Evolutionary conservation across 2,113 vertebrate species (phyloP), one percentile per base, ranked within the genome.

Genomic region (Bubalus kerabau): DNA sequence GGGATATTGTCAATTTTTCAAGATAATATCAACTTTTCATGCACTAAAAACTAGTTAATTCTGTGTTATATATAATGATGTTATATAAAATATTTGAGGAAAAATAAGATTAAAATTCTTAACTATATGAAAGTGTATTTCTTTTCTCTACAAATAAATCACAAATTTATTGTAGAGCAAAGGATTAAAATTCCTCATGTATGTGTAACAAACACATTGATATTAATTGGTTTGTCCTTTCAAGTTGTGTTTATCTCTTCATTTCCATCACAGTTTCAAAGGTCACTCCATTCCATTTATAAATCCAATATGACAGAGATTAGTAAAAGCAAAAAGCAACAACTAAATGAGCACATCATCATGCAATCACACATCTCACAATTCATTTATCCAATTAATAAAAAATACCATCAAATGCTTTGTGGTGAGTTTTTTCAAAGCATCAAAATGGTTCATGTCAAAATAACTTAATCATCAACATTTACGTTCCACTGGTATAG

Each of bases 211-310:
- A 99, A 99, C 99, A 99, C 99, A 99, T 99, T 99, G 99, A 99
- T 99, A 99, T 99, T 99, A 99, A 99, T 99, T 99, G 99, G 99
- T 99, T 99, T 99, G 99, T 99, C 99, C 99, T 99, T 99, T 99
- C 99, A 99, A 99, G 99, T 99, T 99, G 99, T 99, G 99, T 99
- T 99, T 99, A 99, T 99, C 99, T 99, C 99, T 99, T 99, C 99
- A 99, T 99, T 99, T 99, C 99, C 98, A 99, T 99, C 99, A 99
- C 98, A 99, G 98, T 99, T 99, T 99, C 99, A 99, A 99, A 99
- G 99, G 99, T 99, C 99, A 99, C 98, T 99, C 99, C 98, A 98
- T 99, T 99, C 99, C 99, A 99, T 99, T 99, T 99, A 99, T 99
- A 99, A 99, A 99, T 99, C 98, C 99, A 99, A 99, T 99, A 99